Evolutionary conservation across 2,888 invertebrate species (phyloP).

Genomic region (Callyntrura sp.): DNA sequence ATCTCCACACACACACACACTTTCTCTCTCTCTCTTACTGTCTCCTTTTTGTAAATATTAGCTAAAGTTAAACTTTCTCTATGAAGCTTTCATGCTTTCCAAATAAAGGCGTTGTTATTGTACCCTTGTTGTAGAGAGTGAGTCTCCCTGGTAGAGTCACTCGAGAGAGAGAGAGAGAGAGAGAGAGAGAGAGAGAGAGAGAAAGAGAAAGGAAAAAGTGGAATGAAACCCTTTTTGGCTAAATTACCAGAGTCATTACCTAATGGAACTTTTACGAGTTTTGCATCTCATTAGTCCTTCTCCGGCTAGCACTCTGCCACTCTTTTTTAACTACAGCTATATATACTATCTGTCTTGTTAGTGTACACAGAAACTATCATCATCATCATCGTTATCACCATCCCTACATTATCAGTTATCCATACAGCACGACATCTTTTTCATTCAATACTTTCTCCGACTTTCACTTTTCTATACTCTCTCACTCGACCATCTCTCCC

Average conservation of each 20-base stretch:
- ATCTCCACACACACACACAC: no score
- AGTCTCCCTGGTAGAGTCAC: background rate
- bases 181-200: no score
- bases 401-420: background rate
- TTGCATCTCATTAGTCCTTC: conserved; percentile 76
- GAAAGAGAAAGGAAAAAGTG: conserved; percentile 48
- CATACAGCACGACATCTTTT: no score
- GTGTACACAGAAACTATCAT: conserved; percentile 22
- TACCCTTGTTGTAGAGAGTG: no score
- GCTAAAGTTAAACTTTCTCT: conserved; percentile 54
- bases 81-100: no score
- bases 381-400: background rate
- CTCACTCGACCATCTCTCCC: background rate
- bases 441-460: background rate
- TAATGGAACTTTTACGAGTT: conserved; percentile 80
- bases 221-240: conserved; percentile 68
- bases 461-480: background rate
- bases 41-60: background rate
- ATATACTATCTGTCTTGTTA: background rate
- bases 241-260: conserved; percentile 78
- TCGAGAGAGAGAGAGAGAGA: conserved; percentile 9
- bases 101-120: no score
- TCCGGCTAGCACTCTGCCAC: background rate
- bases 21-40: conserved; percentile 8
- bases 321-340: background rate